Evolutionary conservation across 2,888 invertebrate genomes (phyloP), one percentile per base, ranked within the genome.

Genomic region (Cynaeus angustus): DNA sequence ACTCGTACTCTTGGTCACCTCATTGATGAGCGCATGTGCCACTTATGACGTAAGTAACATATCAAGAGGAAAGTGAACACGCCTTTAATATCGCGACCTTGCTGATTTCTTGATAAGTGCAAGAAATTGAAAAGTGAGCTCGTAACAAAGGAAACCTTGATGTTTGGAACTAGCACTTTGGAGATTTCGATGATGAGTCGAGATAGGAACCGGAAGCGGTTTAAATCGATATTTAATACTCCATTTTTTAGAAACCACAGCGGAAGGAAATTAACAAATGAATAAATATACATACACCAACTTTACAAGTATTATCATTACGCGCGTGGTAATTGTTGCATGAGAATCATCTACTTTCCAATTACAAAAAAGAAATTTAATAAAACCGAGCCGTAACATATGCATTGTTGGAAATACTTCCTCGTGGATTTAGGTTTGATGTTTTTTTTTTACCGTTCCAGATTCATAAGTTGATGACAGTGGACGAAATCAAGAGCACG

Each of bases 381-480:
- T 75, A 74, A 71, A 76, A 64, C 68, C 68, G 28, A 69, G 30
- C 50, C 66, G 38, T 70, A 67, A 69, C 71, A 68, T 70, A 65
- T 68, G 53, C 33, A 61, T 67, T 66, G 68, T 67, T 61, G 52
- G 21, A 52, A 61, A 45, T 53, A 55, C 14, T 66, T 66, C 59
- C 67, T 13, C 46, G 13, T 30, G 6, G 10, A 10, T 45, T 21
- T 28, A 26, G 21, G 13, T 52, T 52, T 52, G 45, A 45, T n/a
- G 14, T n/a, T 48, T 16, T 55, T 69, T 58, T 72, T 79, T 78
- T 28, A 80, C 84, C 83, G 83, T 91, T 91, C 58, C 91, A 96
- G 95, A 90, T 95, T 83, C 96, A 96, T 89, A 93, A 93, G 87
- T 92, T 92, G 83, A 96, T 96, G 96, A 92, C 93, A 77, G 85